These are phyloP conservation scores for Malthinus flaveolus DNA, from an alignment of 2,888 invertebrate species.

Conservation along the genomic window DNA sequence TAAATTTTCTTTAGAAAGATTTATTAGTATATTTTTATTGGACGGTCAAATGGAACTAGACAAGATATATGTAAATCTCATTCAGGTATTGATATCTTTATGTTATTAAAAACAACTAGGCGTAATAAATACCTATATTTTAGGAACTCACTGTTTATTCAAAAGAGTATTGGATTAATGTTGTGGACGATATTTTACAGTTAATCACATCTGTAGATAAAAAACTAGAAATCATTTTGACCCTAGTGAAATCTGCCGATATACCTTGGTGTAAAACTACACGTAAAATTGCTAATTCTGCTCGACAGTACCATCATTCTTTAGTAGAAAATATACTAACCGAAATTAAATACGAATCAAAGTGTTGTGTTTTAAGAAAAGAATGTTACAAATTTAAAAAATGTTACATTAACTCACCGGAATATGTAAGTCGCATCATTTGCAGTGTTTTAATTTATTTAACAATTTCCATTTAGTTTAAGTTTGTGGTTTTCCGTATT, in stretches of 20 bases:
- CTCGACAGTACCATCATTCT: constrained; percentile 44
- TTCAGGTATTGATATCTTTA: constrained; percentile 47
- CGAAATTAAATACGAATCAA: constrained; percentile 50
- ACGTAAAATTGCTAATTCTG: constrained; percentile 39
- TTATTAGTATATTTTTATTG: constrained; percentile 51
- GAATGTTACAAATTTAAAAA: constrained; percentile 40
- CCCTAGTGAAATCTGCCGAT: constrained; percentile 38
- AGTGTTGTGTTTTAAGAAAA: constrained; percentile 54
- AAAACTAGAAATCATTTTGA: constrained; percentile 39
- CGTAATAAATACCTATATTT: constrained; percentile 8
- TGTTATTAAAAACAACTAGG: not conserved
- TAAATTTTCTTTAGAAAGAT: constrained; percentile 47
- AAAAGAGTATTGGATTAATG: constrained; percentile 41
- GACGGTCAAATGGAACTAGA: constrained; percentile 53
- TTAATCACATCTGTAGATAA: constrained; percentile 39
- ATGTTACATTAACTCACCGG: constrained; percentile 36
- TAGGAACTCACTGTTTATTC: constrained; percentile 40
- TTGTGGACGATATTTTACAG: constrained; percentile 39
- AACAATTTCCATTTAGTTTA: constrained; percentile 33
- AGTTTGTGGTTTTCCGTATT: constrained; percentile 44
- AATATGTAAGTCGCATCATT: not conserved
- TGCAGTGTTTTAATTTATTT: too few species aligned
- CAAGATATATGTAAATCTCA: constrained; percentile 50
- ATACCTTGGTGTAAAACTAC: constrained; percentile 46
- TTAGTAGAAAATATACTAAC: constrained; percentile 48